Base-by-base conservation (phyloP, 1,140 invertebrate genomes). In the Drosophila arizonae region DNA sequence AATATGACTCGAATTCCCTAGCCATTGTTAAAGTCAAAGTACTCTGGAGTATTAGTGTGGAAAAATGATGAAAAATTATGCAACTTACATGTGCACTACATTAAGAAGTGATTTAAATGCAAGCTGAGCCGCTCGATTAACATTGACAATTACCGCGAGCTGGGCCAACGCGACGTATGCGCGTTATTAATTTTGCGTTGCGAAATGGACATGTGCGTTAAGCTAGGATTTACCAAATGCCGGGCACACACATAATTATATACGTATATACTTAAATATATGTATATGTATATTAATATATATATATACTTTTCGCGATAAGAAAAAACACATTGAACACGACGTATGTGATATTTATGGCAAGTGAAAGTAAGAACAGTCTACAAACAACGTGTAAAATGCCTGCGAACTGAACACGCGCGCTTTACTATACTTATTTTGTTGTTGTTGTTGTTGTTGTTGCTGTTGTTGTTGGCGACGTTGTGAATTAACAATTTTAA, bases 31-130 rank as follows among this genome's bases (percentile, higher is more conserved):
- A 11, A 46, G 15, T 11, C 2, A 6, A 15, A 8, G 28, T 24
- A 51, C 30, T 15, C 46, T n/a, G 8, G 24, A 4, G 3, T 0
- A 36, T 48, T 6, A 17, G 33, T 21, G 45, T 24, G 63, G 30
- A 24, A 60, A 24, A 48, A 66, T 52, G 58, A 88, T 81, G 64
- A 68, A 77, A 77, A 87, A 81, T 81, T 72, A 57, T 76, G 67
- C 46, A 72, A 72, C 76, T 86, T 74, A 86, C 74, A 79, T 77
- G 79, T 48, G 46, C 57, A 74, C 66, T 67, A 69, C 68, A 63
- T 80, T 88, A 84, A 72, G 77, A 80, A 54, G 74, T 74, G 85
- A 71, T 73, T 77, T 77, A 79, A 84, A 75, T 74, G 85, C 85
- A 63, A 41, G 48, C 60, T 48, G 62, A 64, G 63, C 69, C 46